Percentiles rank a stretch among this genome's conserved stretches.
phyloP scores from a whole-genome alignment of 2,888 invertebrate species.

The Autographa gamma region DNA sequence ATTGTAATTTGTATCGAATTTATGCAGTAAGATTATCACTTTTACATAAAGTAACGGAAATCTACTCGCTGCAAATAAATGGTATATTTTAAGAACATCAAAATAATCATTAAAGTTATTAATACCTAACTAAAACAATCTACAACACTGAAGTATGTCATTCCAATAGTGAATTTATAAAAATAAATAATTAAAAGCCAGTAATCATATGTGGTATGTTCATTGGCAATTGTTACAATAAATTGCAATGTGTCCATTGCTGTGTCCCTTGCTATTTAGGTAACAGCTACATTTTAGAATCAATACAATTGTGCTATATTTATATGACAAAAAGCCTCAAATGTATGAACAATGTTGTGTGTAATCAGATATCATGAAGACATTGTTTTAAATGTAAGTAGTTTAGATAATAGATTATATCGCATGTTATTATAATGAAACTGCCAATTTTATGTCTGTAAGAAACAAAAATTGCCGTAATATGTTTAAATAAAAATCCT shows the following conservation, averaged over 20 bases:
- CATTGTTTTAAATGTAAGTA: conserved; percentile 62
- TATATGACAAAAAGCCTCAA: conserved; percentile 10
- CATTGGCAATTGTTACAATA: neutral
- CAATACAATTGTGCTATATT: conserved; percentile 9
- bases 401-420: conserved; percentile 55
- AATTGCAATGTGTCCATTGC: no score
- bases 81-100: neutral
- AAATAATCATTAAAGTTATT: neutral
- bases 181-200: neutral
- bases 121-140: neutral
- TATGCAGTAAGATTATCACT: conserved; percentile 35
- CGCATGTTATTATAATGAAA: conserved; percentile 65
- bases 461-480: conserved; percentile 32
- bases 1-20: conserved; percentile 57
- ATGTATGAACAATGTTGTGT: conserved; percentile 33
- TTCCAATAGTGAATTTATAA: neutral
- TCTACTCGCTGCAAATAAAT: conserved; percentile 15
- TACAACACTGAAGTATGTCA: neutral
- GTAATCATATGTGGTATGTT: no score
- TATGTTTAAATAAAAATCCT: neutral
- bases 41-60: conserved; percentile 29
- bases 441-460: conserved; percentile 70
- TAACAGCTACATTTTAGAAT: neutral
- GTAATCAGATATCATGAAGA: conserved; percentile 27
- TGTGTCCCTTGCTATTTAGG: neutral